These are phyloP conservation scores for Drosophila kurseongensis DNA, from an alignment of 1,140 invertebrate genomes.

Conservation along the genomic window DNA sequence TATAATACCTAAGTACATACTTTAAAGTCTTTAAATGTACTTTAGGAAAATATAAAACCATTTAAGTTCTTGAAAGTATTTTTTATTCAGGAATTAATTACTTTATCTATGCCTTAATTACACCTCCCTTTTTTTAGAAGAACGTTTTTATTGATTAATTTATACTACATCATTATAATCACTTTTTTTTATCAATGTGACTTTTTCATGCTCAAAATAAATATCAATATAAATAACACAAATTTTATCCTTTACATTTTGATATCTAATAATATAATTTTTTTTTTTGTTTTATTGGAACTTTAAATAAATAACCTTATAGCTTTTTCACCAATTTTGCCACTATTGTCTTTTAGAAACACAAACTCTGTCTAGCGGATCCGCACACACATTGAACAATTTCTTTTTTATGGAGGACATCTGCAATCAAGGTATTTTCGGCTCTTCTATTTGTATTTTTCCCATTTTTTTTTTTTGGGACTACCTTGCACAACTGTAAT, in stretches of 20 bases:
- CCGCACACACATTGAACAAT: slow-evolving; percentile 24
- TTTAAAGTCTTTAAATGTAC: not conserved
- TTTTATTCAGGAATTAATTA: too few species aligned
- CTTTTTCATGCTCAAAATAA: too few species aligned
- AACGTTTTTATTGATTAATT: too few species aligned
- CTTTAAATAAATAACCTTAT: not conserved
- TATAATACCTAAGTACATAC: not conserved
- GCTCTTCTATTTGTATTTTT: slow-evolving; percentile 32
- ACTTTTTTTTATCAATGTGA: too few species aligned
- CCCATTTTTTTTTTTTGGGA: slow-evolving; percentile 14
- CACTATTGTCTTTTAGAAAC: not conserved
- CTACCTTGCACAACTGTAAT: slow-evolving; percentile 32
- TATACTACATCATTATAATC: too few species aligned
- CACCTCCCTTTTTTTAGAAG: too few species aligned
- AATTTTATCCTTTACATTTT: too few species aligned
- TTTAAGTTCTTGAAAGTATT: too few species aligned
- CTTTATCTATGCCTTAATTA: too few species aligned
- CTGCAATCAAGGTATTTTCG: slow-evolving; percentile 57
- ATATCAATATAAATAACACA: too few species aligned
- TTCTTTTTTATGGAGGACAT: slow-evolving; percentile 23
- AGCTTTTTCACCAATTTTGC: not conserved
- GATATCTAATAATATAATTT: not conserved
- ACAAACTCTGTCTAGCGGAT: slow-evolving; percentile 9
- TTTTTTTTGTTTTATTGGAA: not conserved
- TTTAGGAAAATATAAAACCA: too few species aligned